phyloP scores from a whole-genome alignment of 2,113 vertebrate genomes.

The Terrapene triunguis region DNA sequence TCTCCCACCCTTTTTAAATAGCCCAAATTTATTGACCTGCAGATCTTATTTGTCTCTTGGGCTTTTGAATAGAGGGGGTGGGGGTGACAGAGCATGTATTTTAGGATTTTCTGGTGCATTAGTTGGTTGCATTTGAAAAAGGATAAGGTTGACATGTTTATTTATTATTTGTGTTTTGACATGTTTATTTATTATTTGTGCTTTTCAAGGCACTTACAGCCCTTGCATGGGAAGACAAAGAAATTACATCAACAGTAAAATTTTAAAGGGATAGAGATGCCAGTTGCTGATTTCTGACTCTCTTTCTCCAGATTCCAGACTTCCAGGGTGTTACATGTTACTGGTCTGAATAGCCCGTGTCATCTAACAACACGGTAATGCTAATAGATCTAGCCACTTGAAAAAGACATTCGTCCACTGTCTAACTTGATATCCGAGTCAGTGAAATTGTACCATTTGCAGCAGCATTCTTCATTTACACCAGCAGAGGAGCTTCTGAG shows the following conservation, averaged over 20 bases:
- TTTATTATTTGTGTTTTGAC: not conserved
- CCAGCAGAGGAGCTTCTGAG: not conserved
- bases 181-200: not conserved
- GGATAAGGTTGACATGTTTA: not conserved
- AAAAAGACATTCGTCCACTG: not conserved
- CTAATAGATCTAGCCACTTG: not conserved
- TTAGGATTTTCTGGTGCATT: not conserved
- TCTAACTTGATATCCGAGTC: not conserved
- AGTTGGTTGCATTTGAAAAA: not conserved
- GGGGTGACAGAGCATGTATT: not conserved
- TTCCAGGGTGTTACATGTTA: not conserved
- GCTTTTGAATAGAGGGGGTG: not conserved
- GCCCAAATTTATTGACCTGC: not conserved
- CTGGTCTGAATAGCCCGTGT: not conserved
- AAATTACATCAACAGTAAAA: not conserved
- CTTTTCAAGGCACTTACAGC: not conserved
- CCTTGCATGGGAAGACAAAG: not conserved
- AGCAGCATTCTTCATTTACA: not conserved
- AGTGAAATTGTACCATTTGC: not conserved
- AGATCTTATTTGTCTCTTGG: not conserved
- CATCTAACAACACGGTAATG: not conserved
- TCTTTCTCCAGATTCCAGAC: not conserved
- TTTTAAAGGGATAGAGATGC: not conserved
- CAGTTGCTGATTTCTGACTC: not conserved
- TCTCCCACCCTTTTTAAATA: not conserved